These are phyloP conservation scores for Gulo gulo DNA, from an alignment of 2,113 vertebrate genomes.

Conservation along the genomic window DNA sequence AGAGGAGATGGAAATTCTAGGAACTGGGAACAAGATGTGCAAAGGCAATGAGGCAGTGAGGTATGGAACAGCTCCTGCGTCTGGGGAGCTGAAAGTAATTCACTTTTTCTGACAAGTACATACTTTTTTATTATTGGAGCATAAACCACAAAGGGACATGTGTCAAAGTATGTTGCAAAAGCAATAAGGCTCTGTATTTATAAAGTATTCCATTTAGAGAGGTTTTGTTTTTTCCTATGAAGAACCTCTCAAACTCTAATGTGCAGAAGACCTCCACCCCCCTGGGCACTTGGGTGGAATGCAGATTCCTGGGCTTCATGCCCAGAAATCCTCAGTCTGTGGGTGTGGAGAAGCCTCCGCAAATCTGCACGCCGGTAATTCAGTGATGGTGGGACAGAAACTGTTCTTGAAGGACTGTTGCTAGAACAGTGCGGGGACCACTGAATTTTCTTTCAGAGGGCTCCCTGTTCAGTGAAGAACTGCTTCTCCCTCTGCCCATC, in stretches of 20 bases:
- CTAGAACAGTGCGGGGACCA: not conserved
- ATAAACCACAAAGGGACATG: not conserved
- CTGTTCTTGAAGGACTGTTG: not conserved
- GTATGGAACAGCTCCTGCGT: not conserved
- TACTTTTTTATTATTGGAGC: conserved; percentile 35
- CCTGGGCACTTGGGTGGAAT: not conserved
- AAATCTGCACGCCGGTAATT: not conserved
- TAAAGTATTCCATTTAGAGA: not conserved
- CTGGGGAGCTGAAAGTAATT: conserved; percentile 18
- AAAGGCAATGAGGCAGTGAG: not conserved
- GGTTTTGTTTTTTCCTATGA: not conserved
- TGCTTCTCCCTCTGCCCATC: not conserved
- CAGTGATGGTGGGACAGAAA: not conserved
- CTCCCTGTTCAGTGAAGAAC: not conserved
- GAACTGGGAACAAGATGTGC: not conserved
- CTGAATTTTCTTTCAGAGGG: not conserved
- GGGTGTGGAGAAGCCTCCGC: not conserved
- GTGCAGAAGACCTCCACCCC: not conserved
- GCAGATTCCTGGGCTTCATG: not conserved
- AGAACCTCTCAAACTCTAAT: not conserved
- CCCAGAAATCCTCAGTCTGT: not conserved
- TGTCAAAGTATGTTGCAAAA: not conserved
- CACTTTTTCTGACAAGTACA: conserved; percentile 25
- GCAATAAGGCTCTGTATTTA: not conserved
- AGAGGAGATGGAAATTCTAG: conserved; percentile 49